Evolutionary conservation across 2,797 vertebrate genomes (phyloP).

Genomic region (Crenuchus spilurus): DNA sequence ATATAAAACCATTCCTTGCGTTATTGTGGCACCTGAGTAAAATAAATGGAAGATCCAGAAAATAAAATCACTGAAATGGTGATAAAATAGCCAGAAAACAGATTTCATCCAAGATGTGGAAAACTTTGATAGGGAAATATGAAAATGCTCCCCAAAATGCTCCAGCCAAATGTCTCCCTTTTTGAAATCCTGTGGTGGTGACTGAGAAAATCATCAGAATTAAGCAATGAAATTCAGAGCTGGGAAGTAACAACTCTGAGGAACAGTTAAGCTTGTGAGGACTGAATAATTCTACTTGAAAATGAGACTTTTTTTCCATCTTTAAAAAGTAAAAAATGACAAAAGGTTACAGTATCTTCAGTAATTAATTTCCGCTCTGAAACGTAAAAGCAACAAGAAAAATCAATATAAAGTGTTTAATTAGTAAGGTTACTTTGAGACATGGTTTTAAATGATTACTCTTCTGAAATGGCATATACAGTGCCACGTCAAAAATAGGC

Average conservation of each 20-base stretch:
- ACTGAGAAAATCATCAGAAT: background rate
- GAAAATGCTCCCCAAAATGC: conserved; percentile 52
- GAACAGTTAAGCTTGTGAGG: background rate
- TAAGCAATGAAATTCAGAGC: background rate
- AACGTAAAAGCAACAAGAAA: no score
- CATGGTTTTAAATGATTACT: background rate
- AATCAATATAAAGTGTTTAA: background rate
- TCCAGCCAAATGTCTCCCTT: background rate
- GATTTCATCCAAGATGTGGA: background rate
- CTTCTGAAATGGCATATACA: no score
- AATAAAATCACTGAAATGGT: background rate
- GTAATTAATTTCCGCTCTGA: no score
- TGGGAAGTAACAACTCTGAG: background rate
- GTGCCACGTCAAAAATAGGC: no score
- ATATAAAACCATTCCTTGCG: background rate
- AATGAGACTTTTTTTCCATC: background rate
- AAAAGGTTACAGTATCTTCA: no score
- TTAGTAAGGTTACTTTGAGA: background rate
- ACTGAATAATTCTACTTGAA: background rate
- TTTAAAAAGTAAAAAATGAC: no score
- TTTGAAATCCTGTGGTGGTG: background rate
- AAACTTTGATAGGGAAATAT: conserved; percentile 7
- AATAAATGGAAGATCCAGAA: conserved; percentile 2
- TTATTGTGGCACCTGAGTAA: background rate
- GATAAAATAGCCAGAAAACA: background rate